A percentile compares a stretch with the other conserved stretches of the same genome.
Evolutionary conservation across 2,797 vertebrate genomes (phyloP).

Genomic region (Megaceryle alcyon): DNA sequence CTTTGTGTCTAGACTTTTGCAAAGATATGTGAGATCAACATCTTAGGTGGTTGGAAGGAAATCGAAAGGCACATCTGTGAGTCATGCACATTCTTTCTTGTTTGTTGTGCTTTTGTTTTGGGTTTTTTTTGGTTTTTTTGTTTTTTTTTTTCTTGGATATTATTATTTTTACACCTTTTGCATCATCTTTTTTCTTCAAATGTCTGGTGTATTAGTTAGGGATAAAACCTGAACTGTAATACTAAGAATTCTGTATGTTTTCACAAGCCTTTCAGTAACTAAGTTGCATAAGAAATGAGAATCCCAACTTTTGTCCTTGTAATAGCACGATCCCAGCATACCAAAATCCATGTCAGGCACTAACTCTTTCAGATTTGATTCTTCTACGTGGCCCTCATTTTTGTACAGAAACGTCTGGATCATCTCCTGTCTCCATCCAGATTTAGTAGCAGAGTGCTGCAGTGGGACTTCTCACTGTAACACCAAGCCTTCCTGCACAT

Average conservation of each 20-base stretch:
- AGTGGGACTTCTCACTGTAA: background rate
- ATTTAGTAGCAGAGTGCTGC: slow-evolving; percentile 28
- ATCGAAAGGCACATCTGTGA: background rate
- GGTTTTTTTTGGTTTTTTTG: no score
- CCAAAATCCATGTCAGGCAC: background rate
- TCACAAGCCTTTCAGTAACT: background rate
- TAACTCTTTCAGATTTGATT: slow-evolving; percentile 5
- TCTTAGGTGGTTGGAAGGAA: background rate
- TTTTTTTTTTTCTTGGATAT: background rate
- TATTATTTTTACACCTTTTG: background rate
- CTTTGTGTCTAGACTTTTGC: background rate
- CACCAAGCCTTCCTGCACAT: background rate
- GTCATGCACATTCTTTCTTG: background rate
- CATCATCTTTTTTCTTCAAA: background rate
- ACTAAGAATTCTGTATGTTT: background rate
- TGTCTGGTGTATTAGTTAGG: background rate
- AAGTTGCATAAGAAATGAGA: background rate
- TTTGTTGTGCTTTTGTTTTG: background rate
- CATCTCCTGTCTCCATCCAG: slow-evolving; percentile 36
- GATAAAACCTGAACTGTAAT: background rate
- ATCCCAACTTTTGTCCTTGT: background rate
- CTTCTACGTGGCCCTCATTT: background rate
- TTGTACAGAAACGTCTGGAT: slow-evolving; percentile 12
- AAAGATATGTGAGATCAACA: background rate
- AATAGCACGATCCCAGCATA: background rate